phyloP scores from a whole-genome alignment of 1,140 invertebrate species.

The Apolygus lucorum region DNA sequence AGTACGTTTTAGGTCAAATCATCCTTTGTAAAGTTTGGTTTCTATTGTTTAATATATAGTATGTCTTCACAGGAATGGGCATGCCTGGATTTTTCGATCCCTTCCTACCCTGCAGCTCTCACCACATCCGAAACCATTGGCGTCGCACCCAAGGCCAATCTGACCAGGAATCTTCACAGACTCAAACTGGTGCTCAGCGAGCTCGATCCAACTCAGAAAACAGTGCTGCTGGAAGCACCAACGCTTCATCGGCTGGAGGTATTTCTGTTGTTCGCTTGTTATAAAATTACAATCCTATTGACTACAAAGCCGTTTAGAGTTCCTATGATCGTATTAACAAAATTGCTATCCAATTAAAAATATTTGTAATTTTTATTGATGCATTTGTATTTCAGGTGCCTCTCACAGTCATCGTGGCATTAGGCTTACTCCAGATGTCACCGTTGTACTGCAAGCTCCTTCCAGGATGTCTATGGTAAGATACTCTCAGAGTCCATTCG shows the following conservation, averaged over 20 bases:
- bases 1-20: too few species aligned
- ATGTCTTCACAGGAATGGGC: conserved; percentile 7
- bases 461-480: neutral
- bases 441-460: neutral
- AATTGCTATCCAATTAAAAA: neutral
- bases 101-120: conserved; percentile 58
- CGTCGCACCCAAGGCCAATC: conserved; percentile 33
- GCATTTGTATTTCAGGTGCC: neutral
- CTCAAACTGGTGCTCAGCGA: conserved; percentile 35
- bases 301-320: too few species aligned
- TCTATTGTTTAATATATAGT: neutral
- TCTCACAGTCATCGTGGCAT: neutral
- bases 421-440: neutral
- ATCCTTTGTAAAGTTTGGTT: too few species aligned
- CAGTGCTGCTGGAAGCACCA: neutral
- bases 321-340: too few species aligned
- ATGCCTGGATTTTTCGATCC: conserved; percentile 47
- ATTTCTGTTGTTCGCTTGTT: neutral
- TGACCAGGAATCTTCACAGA: conserved; percentile 34
- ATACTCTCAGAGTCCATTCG: too few species aligned
- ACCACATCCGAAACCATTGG: conserved; percentile 45
- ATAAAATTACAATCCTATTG: too few species aligned
- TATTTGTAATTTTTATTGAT: neutral
- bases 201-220: conserved; percentile 26
- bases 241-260: neutral